These are phyloP conservation scores for Metellina segmentata DNA, from an alignment of 2,888 invertebrate genomes.

Conservation along the genomic window DNA sequence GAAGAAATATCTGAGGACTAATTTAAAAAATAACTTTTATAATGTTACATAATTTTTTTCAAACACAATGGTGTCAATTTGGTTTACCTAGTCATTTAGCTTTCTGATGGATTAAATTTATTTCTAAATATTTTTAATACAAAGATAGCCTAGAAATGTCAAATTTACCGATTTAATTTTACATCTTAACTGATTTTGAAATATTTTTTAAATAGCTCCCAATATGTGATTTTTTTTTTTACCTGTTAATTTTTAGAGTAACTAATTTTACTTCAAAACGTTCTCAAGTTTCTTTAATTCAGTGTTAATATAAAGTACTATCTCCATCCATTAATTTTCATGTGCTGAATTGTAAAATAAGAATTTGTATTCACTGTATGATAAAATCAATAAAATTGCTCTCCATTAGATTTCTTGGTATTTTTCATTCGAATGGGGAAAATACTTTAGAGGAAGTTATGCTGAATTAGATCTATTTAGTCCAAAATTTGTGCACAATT, in stretches of 20 bases:
- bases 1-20: no score
- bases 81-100: constrained; percentile 34
- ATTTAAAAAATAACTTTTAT: constrained; percentile 6
- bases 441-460: not conserved
- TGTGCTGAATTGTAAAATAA: constrained; percentile 59
- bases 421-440: not conserved
- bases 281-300: constrained; percentile 14
- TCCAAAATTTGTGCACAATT: no score
- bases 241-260: constrained; percentile 20
- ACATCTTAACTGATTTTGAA: constrained; percentile 27
- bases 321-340: constrained; percentile 51
- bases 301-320: constrained; percentile 3
- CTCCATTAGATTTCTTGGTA: constrained; percentile 37
- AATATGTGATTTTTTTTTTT: not conserved
- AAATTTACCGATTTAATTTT: not conserved
- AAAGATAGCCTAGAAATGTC: not conserved
- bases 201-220: constrained; percentile 20
- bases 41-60: not conserved
- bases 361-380: constrained; percentile 55
- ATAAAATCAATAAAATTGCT: constrained; percentile 69
- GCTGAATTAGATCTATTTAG: not conserved
- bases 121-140: constrained; percentile 34
- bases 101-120: not conserved
- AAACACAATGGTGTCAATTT: constrained; percentile 1
- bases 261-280: not conserved